Evolutionary conservation across 2,888 invertebrate genomes (phyloP), one percentile per base, ranked within the genome.

Genomic region (Acrocyrtus sp.): DNA sequence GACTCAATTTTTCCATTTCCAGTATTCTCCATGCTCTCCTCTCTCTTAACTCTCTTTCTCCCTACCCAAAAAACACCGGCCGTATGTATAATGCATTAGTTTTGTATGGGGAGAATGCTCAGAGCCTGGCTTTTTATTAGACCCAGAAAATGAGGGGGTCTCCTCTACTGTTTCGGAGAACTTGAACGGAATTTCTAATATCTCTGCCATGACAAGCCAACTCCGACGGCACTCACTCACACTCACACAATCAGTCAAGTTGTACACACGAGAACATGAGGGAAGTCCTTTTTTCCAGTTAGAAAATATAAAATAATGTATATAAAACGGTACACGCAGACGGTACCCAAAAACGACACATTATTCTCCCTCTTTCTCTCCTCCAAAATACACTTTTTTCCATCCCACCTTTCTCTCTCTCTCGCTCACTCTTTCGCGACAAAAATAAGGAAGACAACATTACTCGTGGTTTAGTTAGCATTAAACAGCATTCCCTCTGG

Each of bases 191-290:
- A 48, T 43, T 63, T 48, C 17, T 68, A 54, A 70, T 70, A 70
- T 70, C 62, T 70, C 67, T 45, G 54, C 34, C 69, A 70, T 43
- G 56, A 62, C 62, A 57, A 70, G 62, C 61, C 73, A 62, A 41
- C 66, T 73, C 47, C 39, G 54, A 50, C 53, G 43, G 48, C 67
- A 73, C 72, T 67, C 66, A 66, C 73, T 65, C 72, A 56, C 65
- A 21, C 65, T 65, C 72, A 72, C 72, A 72, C 63, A 63, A 63
- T 72, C 72, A 65, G 65, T 72, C 72, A 70, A 70, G 69, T 70
- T 70, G 69, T 61, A 61, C 61, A 39, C 39, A 39, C 12, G n/a
- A n/a, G n/a, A n/a, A n/a, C n/a, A n/a, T n/a, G n/a, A n/a, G n/a
- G n/a, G n/a, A n/a, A n/a, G n/a, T n/a, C n/a, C n/a, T 22, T 48